Conservation (phyloP, 2,113 vertebrate genomes). For the Leptosomus discolor region DNA sequence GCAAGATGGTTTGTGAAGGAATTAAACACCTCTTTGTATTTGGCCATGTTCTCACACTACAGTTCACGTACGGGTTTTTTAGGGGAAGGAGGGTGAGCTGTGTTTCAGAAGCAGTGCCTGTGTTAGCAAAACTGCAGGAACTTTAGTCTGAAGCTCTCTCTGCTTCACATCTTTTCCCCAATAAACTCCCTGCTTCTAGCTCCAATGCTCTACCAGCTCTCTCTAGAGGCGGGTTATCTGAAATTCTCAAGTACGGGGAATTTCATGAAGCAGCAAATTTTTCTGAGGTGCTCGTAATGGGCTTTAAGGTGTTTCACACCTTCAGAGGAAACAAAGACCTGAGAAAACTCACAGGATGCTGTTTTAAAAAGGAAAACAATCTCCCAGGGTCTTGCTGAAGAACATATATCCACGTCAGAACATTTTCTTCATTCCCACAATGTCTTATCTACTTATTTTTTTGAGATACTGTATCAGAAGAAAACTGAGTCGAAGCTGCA, state of each 20-base stretch:
- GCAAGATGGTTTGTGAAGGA: neutral
- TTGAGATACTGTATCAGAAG: neutral
- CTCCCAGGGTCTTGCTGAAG: neutral
- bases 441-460: neutral
- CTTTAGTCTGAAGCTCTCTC: neutral
- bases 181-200: neutral
- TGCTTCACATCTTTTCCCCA: neutral
- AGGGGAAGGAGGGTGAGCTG: neutral
- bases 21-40: neutral
- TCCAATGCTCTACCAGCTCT: neutral
- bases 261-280: neutral
- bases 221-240: neutral
- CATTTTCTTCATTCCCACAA: neutral
- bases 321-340: neutral
- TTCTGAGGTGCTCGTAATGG: neutral
- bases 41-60: neutral
- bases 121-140: neutral
- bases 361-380: neutral
- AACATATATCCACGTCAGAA: neutral
- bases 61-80: accelerated
- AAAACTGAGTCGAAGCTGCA: neutral
- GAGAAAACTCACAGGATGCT: neutral
- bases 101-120: accelerated
- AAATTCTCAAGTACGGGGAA: neutral
- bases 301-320: neutral